These are phyloP conservation scores for Nasonia longicornis DNA, from an alignment of 1,140 invertebrate genomes.

Conservation along the genomic window DNA sequence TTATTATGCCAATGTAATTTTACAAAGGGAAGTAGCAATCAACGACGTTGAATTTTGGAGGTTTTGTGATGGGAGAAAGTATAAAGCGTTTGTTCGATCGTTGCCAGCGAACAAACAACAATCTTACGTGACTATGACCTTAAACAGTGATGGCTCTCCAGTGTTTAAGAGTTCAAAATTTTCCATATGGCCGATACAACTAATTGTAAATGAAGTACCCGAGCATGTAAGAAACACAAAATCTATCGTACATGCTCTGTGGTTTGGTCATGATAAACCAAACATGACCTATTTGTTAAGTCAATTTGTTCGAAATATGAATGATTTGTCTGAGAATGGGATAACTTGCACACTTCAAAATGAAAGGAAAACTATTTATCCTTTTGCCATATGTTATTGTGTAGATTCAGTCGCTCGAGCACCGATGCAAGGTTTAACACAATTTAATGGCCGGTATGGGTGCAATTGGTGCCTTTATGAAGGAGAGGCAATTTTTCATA, in stretches of 20 bases:
- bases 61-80: slow-evolving; percentile 42
- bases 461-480: slow-evolving; percentile 32
- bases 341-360: too few species aligned
- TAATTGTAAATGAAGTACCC: not conserved
- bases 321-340: too few species aligned
- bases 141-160: slow-evolving; percentile 46
- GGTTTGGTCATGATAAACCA: slow-evolving; percentile 31
- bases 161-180: slow-evolving; percentile 44
- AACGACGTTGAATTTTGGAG: slow-evolving; percentile 9
- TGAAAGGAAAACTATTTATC: not conserved
- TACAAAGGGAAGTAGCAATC: not conserved
- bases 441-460: slow-evolving; percentile 47
- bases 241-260: slow-evolving; percentile 30
- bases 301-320: too few species aligned
- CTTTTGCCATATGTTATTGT: slow-evolving; percentile 40
- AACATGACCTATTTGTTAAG: too few species aligned
- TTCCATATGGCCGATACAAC: slow-evolving; percentile 45
- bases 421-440: too few species aligned
- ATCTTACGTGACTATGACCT: slow-evolving; percentile 30
- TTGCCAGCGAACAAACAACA: slow-evolving; percentile 22
- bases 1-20: slow-evolving; percentile 39
- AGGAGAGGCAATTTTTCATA: too few species aligned
- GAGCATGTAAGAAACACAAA: slow-evolving; percentile 27
- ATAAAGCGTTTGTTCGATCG: not conserved
- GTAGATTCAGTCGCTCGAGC: slow-evolving; percentile 17